Conservation (phyloP, 1,140 invertebrate genomes). For the Nymphalis io region DNA sequence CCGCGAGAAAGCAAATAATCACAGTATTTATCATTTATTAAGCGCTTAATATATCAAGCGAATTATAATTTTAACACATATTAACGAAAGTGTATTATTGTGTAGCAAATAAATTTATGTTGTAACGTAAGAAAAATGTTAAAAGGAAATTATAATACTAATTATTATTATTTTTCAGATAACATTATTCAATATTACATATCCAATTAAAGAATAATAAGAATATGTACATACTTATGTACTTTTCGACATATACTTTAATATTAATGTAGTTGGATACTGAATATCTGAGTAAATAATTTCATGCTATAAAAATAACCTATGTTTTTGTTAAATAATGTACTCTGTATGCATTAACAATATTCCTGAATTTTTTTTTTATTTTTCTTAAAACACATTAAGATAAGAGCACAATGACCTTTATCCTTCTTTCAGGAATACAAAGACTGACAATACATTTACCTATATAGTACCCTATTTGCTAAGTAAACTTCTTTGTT, state of each 20-base stretch:
- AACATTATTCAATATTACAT: too few relatives aligned
- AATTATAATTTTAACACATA: not conserved
- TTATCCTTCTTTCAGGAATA: not conserved
- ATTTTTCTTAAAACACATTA: not conserved
- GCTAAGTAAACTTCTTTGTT: too few relatives aligned
- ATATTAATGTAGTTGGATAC: too few relatives aligned
- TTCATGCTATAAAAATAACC: not conserved
- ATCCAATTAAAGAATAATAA: too few relatives aligned
- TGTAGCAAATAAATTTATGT: not conserved
- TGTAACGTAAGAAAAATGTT: not conserved
- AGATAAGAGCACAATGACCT: not conserved
- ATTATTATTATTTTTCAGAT: too few relatives aligned
- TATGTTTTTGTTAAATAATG: not conserved
- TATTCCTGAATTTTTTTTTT: not conserved
- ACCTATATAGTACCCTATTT: too few relatives aligned
- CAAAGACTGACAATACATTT: not conserved
- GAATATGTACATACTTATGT: too few relatives aligned
- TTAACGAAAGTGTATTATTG: not conserved
- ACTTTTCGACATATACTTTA: too few relatives aligned
- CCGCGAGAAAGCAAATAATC: constrained; percentile 14
- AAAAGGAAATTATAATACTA: too few relatives aligned
- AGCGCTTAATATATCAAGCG: not conserved
- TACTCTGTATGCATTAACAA: not conserved
- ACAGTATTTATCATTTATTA: not conserved
- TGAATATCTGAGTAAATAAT: not conserved